phyloP scores from a whole-genome alignment of 1,140 invertebrate genomes.

The Macrobrachium nipponense region DNA sequence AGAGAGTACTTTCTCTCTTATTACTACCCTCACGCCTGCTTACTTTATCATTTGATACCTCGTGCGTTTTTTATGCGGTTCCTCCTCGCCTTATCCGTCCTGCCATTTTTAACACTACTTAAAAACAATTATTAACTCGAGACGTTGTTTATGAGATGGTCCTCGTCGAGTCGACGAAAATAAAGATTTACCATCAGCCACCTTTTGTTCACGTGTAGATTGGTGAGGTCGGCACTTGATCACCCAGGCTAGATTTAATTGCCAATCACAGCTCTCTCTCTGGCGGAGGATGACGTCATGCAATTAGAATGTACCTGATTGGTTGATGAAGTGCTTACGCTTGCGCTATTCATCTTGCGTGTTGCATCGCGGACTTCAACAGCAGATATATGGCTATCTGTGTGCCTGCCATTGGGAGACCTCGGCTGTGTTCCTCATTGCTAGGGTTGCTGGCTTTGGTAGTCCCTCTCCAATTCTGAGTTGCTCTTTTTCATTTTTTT shows the following conservation, averaged over 20 bases:
- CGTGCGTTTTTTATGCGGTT: slow-evolving; percentile 9
- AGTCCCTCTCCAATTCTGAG: no score
- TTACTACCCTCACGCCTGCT: slow-evolving; percentile 26
- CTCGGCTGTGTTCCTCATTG: no score
- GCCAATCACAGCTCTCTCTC: neutral
- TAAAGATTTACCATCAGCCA: slow-evolving; percentile 27
- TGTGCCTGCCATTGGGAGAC: no score
- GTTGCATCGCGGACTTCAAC: no score
- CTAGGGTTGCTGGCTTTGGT: no score
- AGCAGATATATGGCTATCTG: no score
- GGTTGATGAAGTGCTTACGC: slow-evolving; percentile 17
- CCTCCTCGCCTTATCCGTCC: slow-evolving; percentile 26
- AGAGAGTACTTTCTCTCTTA: slow-evolving; percentile 1
- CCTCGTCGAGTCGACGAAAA: slow-evolving; percentile 15
- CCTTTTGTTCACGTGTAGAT: slow-evolving; percentile 9
- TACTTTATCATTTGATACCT: slow-evolving; percentile 23
- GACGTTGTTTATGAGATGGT: slow-evolving; percentile 30
- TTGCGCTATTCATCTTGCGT: neutral
- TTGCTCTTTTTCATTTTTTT: no score
- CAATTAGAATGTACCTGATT: neutral
- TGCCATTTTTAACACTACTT: slow-evolving; percentile 30
- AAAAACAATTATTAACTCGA: slow-evolving; percentile 35
- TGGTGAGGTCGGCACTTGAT: neutral
- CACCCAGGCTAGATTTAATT: neutral
- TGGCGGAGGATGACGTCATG: neutral